Conservation (phyloP, 2,113 vertebrate species). For the Microcebus ravelobensis region DNA sequence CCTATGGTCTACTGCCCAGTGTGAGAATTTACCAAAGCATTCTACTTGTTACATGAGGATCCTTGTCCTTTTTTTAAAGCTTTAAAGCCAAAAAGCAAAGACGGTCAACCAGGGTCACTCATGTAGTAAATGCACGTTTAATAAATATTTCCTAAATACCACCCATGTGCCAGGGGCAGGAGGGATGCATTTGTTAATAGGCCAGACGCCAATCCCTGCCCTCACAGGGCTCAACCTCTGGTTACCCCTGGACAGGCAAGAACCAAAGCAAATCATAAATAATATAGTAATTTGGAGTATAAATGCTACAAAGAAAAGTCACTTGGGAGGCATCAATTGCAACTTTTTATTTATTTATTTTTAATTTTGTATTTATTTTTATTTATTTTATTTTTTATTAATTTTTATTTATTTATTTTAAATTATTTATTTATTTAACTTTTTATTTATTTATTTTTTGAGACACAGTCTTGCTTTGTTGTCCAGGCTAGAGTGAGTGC, state of each 20-base stretch:
- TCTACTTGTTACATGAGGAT: not conserved
- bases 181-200: not conserved
- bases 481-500: too few species aligned
- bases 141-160: not conserved
- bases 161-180: not conserved
- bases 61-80: not conserved
- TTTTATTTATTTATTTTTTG: too few species aligned
- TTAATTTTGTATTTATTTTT: too few species aligned
- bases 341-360: not conserved
- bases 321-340: not conserved
- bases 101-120: not conserved
- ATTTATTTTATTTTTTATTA: too few species aligned
- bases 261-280: not conserved
- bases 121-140: not conserved
- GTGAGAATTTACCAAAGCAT: not conserved
- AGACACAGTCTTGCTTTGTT: too few species aligned
- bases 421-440: too few species aligned
- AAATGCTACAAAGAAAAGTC: not conserved
- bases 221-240: not conserved
- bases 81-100: not conserved
- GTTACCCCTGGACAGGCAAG: not conserved
- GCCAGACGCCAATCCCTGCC: too few species aligned
- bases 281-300: not conserved
- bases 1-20: not conserved
- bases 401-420: too few species aligned